phyloP scores from a whole-genome alignment of 2,113 vertebrate genomes.

The Cyprinodon tularosa region DNA sequence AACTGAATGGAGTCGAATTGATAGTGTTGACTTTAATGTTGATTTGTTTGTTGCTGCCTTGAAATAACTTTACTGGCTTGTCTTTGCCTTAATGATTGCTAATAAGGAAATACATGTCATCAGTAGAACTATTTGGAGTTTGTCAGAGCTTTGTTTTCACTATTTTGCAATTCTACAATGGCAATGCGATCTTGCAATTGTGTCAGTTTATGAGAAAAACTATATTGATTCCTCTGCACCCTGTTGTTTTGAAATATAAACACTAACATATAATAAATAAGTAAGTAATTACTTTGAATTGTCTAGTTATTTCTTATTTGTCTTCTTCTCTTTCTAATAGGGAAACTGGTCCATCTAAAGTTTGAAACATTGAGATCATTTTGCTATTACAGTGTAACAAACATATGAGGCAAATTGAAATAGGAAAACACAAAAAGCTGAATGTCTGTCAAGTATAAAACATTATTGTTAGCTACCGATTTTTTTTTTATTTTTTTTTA shows the following conservation, averaged over 20 bases:
- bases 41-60: too few species aligned
- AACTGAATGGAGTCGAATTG: too few species aligned
- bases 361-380: not conserved
- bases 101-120: too few species aligned
- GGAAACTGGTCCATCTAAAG: not conserved
- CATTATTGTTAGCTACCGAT: constrained; percentile 42
- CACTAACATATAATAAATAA: not conserved
- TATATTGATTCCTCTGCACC: not conserved
- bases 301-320: not conserved
- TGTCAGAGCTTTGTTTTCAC: too few species aligned
- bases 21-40: too few species aligned
- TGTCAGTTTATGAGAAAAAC: too few species aligned
- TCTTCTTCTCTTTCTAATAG: not conserved
- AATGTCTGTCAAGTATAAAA: constrained; percentile 31
- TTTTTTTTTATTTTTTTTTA: too few species aligned
- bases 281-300: not conserved
- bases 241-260: not conserved
- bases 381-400: not conserved
- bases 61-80: too few species aligned
- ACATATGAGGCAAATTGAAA: constrained; percentile 3
- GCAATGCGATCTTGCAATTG: too few species aligned
- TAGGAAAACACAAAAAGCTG: constrained; percentile 8
- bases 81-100: too few species aligned
- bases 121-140: too few species aligned
- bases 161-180: too few species aligned